Evolutionary conservation across 2,888 invertebrate species (phyloP).

Genomic region (Sicus ferrugineus): DNA sequence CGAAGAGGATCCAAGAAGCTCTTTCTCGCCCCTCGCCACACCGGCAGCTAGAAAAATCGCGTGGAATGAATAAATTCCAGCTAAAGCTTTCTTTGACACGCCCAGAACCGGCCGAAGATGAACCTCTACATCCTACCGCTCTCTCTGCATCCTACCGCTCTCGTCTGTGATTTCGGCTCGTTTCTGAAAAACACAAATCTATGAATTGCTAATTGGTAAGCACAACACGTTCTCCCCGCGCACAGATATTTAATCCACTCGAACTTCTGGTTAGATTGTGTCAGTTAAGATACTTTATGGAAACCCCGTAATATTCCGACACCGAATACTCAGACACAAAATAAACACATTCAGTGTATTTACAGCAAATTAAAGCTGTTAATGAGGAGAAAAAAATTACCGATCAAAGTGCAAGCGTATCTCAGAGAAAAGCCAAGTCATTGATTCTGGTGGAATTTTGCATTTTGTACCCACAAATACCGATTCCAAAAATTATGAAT

Average conservation of each 20-base stretch:
- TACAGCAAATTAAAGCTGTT: background rate
- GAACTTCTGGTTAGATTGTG: background rate
- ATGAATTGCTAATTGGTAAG: slow-evolving; percentile 48
- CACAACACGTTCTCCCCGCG: slow-evolving; percentile 43
- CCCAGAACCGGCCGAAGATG: background rate
- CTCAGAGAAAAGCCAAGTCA: background rate
- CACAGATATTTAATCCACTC: slow-evolving; percentile 6
- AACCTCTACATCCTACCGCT: background rate
- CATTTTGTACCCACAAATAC: no score
- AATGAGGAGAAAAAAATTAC: background rate
- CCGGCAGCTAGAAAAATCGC: no score
- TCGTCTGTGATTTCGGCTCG: background rate
- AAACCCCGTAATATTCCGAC: background rate
- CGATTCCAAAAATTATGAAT: no score
- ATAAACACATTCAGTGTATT: background rate
- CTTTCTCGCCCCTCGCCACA: no score
- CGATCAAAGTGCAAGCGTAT: background rate
- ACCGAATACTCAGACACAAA: background rate
- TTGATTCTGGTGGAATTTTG: background rate
- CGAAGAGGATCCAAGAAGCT: no score
- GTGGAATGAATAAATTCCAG: no score
- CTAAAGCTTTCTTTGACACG: background rate
- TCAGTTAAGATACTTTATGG: background rate
- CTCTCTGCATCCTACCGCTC: background rate
- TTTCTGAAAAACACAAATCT: background rate